Evolutionary conservation across 2,888 invertebrate species (phyloP), one percentile per base, ranked within the genome.

Genomic region (Hecatera dysodea): DNA sequence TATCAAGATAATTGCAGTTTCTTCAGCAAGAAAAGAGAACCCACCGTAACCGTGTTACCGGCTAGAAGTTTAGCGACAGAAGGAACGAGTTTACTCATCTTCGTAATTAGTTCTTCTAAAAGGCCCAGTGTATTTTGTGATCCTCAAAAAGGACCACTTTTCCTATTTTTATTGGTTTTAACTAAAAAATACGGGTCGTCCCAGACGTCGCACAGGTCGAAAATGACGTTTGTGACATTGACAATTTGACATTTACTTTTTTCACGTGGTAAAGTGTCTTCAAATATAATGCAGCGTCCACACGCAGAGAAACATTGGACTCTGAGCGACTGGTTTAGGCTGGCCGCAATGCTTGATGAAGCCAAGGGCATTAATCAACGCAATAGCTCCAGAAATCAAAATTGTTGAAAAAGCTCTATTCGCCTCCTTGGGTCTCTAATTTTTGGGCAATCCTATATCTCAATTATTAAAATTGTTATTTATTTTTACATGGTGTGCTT

Each of bases 71-170:
- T 95, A 77, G 92, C 90, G 74, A 89, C 91, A 55, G 93, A 87
- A 55, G 95, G 94, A 66, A 95, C 88, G 48, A 95, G 86, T 89
- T 93, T 93, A 87, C 94, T 95, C 95, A 96, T 96, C 87, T 89
- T 93, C 50, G 77, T 76, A 77, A 93, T 71, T 59, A 95, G 57
- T 72, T 88, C 80, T 88, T 92, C 84, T 80, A 93, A 80, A 55
- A 93, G 82, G 81, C 94, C 94, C 94, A 95, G 95, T 91, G 93
- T 91, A 87, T 77, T 80, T 61, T 84, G 88, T 91, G 90, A 90
- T 88, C 91, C 91, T 79, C 46, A 53, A 65, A 46, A 56, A 83
- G 90, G 91, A 92, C 67, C 90, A 90, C 90, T 88, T 81, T 74
- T 67, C 60, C 62, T 62, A 46, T 68, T 77, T 68, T 33, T 53